phyloP scores from a whole-genome alignment of 2,113 vertebrate genomes.

The Amia ocellicauda region DNA sequence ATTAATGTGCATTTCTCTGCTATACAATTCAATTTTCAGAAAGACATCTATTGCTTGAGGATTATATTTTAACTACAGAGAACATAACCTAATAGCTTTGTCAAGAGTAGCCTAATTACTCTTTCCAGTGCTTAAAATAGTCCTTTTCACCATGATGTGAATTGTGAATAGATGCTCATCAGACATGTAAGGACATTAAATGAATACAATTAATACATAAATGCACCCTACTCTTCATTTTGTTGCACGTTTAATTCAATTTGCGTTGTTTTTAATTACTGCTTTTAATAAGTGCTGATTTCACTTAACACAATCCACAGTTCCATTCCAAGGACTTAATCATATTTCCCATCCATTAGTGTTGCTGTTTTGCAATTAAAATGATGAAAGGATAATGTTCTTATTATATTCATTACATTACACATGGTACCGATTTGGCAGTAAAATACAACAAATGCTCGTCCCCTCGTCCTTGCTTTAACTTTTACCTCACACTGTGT shows the following conservation, averaged over 20 bases:
- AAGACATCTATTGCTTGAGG: too few relatives aligned
- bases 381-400: slow-evolving; percentile 37
- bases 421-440: slow-evolving; percentile 6
- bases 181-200: slow-evolving; percentile 20
- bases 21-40: too few relatives aligned
- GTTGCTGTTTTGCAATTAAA: slow-evolving; percentile 38
- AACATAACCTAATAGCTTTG: slow-evolving; percentile 11
- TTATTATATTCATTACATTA: slow-evolving; percentile 37
- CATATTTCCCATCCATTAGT: slow-evolving; percentile 35
- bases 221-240: slow-evolving; percentile 32
- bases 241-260: slow-evolving; percentile 35
- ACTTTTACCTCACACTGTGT: too few relatives aligned
- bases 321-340: slow-evolving; percentile 32
- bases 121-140: slow-evolving; percentile 25
- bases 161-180: slow-evolving; percentile 33
- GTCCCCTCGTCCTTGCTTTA: too few relatives aligned
- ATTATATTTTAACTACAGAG: too few relatives aligned
- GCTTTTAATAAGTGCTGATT: too few relatives aligned
- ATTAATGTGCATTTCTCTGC: too few relatives aligned
- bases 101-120: slow-evolving; percentile 16
- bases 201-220: not conserved
- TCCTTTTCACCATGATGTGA: slow-evolving; percentile 26
- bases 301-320: slow-evolving; percentile 24
- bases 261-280: slow-evolving; percentile 36
- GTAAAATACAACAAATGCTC: too few relatives aligned